These are phyloP conservation scores for Trichoplusia ni DNA, from an alignment of 1,140 invertebrate species.

Conservation along the genomic window DNA sequence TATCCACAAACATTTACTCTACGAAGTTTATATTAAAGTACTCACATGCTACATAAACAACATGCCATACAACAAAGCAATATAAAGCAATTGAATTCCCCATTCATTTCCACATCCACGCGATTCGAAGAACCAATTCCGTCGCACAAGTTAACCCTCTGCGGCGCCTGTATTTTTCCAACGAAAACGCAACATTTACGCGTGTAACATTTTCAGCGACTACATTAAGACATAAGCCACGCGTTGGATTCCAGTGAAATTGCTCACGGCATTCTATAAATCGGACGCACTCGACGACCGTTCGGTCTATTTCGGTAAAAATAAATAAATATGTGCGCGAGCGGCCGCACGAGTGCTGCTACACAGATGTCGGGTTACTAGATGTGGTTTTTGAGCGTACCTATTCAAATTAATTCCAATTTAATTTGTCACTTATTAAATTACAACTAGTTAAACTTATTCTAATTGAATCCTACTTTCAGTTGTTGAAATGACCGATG, in stretches of 20 bases:
- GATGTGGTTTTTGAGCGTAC: constrained; percentile 21
- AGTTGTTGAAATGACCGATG: no score
- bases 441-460: no score
- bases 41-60: no score
- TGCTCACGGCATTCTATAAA: constrained; percentile 63
- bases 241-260: constrained; percentile 63
- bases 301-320: constrained; percentile 77
- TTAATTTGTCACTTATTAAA: no score
- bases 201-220: constrained; percentile 40
- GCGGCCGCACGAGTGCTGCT: constrained; percentile 47
- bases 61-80: no score
- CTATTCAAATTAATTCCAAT: no score
- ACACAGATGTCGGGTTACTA: constrained; percentile 35
- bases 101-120: background rate
- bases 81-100: no score
- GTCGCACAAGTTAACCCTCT: constrained; percentile 2
- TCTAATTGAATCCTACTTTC: no score
- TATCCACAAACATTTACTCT: no score
- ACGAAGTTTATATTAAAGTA: no score
- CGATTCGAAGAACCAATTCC: background rate
- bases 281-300: constrained; percentile 70
- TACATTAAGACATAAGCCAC: constrained; percentile 78
- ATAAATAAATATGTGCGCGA: constrained; percentile 75
- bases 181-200: constrained; percentile 10
- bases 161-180: constrained; percentile 24